These are phyloP conservation scores for Tachystola acroxantha DNA, from an alignment of 2,888 invertebrate species.

Conservation along the genomic window DNA sequence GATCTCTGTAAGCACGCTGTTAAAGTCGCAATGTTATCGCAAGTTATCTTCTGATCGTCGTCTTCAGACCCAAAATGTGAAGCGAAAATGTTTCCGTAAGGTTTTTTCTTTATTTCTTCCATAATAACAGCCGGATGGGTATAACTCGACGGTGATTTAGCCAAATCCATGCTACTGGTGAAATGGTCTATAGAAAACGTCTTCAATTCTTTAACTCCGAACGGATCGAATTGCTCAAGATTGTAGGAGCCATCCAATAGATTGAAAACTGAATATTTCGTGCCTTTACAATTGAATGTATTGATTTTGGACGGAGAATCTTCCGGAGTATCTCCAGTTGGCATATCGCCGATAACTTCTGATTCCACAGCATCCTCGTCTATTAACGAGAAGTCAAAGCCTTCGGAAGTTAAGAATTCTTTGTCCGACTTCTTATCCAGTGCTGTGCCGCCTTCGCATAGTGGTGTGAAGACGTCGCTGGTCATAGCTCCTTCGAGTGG, in stretches of 20 bases:
- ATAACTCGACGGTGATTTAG: conserved; percentile 43
- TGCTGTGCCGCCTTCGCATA: conserved; percentile 42
- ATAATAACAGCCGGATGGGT: conserved; percentile 59
- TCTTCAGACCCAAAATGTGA: conserved; percentile 37
- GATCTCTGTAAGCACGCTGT: conserved; percentile 82
- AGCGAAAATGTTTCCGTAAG: conserved; percentile 56
- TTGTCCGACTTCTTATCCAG: conserved; percentile 39
- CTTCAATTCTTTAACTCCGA: conserved; percentile 52
- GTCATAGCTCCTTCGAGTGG: conserved; percentile 53
- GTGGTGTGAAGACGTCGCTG: conserved; percentile 51
- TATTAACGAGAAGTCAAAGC: conserved; percentile 62
- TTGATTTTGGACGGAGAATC: conserved; percentile 43
- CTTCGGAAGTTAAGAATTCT: conserved; percentile 49
- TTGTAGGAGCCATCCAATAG: conserved; percentile 69
- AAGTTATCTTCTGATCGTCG: conserved; percentile 38
- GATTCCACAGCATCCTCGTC: conserved; percentile 46
- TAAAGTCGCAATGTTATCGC: conserved; percentile 66
- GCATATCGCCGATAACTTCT: conserved; percentile 32
- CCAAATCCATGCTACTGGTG: conserved; percentile 40
- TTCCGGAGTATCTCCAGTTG: conserved; percentile 32
- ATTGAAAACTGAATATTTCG: conserved; percentile 54
- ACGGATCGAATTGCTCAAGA: conserved; percentile 64
- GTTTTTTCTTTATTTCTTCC: conserved; percentile 64
- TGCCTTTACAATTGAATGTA: conserved; percentile 15
- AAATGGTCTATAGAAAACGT: conserved; percentile 45